Percentiles rank a stretch among this genome's conserved stretches.
These are phyloP conservation scores for Sycobia sp. DNA, from an alignment of 1,140 invertebrate species.

Conservation along the genomic window DNA sequence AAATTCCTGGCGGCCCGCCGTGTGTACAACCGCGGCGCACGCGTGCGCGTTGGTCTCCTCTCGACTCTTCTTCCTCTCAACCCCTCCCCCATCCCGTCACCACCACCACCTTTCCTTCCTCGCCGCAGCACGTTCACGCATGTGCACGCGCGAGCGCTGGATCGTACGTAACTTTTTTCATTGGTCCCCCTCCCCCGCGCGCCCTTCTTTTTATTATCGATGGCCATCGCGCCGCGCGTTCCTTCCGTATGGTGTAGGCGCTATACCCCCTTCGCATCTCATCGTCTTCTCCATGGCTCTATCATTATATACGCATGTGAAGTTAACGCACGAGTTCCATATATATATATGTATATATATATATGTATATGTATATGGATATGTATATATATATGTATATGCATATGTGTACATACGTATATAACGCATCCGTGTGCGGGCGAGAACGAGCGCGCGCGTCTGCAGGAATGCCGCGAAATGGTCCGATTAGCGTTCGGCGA, in stretches of 20 bases:
- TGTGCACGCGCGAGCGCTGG: too few relatives aligned
- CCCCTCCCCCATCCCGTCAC: not conserved
- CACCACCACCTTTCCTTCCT: not conserved
- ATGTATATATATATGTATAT: too few relatives aligned
- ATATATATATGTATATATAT: too few relatives aligned
- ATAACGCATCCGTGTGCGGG: not conserved
- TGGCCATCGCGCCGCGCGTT: conserved; percentile 23
- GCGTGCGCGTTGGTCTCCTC: too few relatives aligned
- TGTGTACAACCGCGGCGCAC: not conserved
- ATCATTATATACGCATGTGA: conserved; percentile 29
- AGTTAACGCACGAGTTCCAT: conserved; percentile 13
- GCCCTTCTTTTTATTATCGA: conserved; percentile 22
- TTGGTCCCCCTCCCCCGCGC: not conserved
- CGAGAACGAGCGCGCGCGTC: not conserved
- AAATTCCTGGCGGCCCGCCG: conserved; percentile 25
- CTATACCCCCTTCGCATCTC: not conserved
- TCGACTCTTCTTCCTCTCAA: conserved; percentile 5
- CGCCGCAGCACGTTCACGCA: too few relatives aligned
- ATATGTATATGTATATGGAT: too few relatives aligned
- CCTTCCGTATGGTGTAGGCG: not conserved
- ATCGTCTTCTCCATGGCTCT: conserved; percentile 19
- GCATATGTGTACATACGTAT: too few relatives aligned
- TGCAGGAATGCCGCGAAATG: conserved; percentile 31
- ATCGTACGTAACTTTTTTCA: too few relatives aligned
- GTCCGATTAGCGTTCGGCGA: conserved; percentile 29